These are phyloP conservation scores for Acrobasis repandana DNA, from an alignment of 2,888 invertebrate species.

Conservation along the genomic window DNA sequence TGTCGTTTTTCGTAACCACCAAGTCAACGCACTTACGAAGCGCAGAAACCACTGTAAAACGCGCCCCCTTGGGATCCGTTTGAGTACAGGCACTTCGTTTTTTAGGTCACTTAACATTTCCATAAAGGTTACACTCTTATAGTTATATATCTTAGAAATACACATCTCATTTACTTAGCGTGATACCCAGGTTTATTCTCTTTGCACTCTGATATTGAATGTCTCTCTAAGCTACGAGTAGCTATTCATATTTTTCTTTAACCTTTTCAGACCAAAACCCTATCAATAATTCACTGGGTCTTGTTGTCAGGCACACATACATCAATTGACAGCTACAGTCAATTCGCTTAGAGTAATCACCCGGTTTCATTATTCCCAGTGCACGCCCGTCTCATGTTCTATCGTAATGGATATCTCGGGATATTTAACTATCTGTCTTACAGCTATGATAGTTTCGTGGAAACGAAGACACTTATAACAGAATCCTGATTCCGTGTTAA, in stretches of 20 bases:
- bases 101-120: neutral
- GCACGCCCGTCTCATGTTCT: conserved; percentile 12
- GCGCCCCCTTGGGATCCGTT: neutral
- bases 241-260: neutral
- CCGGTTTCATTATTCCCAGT: conserved; percentile 8
- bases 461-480: too few relatives aligned
- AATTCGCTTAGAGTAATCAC: conserved; percentile 11
- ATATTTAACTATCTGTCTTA: neutral
- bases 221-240: neutral
- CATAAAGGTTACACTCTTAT: too few relatives aligned
- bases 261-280: neutral
- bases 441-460: neutral
- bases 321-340: conserved; percentile 10
- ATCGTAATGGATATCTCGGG: conserved; percentile 3
- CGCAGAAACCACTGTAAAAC: neutral
- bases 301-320: conserved; percentile 5
- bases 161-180: too few relatives aligned
- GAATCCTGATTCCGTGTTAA: too few relatives aligned
- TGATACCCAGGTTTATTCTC: neutral
- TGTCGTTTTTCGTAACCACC: too few relatives aligned
- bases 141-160: too few relatives aligned
- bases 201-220: neutral
- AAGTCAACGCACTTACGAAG: neutral
- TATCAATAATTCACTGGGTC: neutral
- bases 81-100: neutral